Evolutionary conservation across 2,888 invertebrate species (phyloP).

Genomic region (Drosophila anceps): DNA sequence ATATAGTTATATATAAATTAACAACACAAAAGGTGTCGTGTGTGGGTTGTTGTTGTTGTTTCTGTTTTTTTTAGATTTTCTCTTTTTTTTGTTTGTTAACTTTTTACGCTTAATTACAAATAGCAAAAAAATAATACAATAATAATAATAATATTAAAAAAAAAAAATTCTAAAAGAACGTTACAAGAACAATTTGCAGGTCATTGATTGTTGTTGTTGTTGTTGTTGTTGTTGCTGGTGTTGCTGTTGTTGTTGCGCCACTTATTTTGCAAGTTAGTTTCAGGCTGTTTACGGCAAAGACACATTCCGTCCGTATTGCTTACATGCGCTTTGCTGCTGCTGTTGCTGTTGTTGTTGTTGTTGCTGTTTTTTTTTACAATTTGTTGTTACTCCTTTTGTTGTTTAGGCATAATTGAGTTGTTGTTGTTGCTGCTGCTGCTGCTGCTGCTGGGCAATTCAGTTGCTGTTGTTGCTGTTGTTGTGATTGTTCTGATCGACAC

Average conservation of each 20-base stretch:
- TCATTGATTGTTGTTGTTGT: constrained; percentile 5
- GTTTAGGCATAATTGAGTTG: constrained; percentile 46
- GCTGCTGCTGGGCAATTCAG: constrained; percentile 17
- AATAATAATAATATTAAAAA: constrained; percentile 60
- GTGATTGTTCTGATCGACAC: constrained; percentile 84
- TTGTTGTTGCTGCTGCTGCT: constrained; percentile 26
- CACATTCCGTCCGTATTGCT: constrained; percentile 36
- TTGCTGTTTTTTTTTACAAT: constrained; percentile 35
- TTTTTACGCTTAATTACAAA: constrained; percentile 59
- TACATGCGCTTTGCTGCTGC: neutral
- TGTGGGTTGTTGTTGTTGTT: constrained; percentile 34
- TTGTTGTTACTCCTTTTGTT: constrained; percentile 28
- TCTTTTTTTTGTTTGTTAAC: neutral
- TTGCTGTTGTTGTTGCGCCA: constrained; percentile 23
- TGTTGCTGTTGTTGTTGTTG: no score
- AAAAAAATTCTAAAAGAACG: constrained; percentile 53
- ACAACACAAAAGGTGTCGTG: constrained; percentile 39
- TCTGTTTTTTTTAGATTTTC: constrained; percentile 17
- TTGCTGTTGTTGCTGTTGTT: constrained; percentile 62
- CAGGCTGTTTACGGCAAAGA: constrained; percentile 53
- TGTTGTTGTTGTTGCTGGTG: constrained; percentile 7
- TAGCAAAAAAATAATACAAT: constrained; percentile 60
- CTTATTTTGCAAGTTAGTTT: constrained; percentile 33
- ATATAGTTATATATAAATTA: constrained; percentile 26
- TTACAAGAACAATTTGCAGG: constrained; percentile 48